Evolutionary conservation across 2,797 vertebrate species (phyloP), one percentile per base, ranked within the genome.

Genomic region (Tangara arthus): DNA sequence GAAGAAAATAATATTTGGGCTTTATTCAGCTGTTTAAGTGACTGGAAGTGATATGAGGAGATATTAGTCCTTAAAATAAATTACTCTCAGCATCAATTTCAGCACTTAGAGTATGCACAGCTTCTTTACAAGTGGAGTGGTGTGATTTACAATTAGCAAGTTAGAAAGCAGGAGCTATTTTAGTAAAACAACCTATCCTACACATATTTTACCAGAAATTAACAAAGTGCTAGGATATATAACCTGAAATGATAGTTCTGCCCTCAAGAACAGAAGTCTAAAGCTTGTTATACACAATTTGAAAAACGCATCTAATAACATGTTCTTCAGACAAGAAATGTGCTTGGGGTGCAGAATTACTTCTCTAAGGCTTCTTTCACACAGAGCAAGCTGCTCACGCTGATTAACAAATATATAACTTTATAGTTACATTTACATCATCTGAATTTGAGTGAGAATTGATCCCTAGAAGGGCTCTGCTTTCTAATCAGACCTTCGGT

Each of bases 1-100:
- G 42, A 88, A 81, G 42, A 56, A 91, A 94, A 83, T 9, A 71
- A 37, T 30, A 68, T 66, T 72, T 53, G 12, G 26, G 27, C 82
- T 93, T 39, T 30, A 76, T 89, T 94, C 82, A 86, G 34, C n/a
- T 80, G 55, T n/a, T 91, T 90, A 64, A 87, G 52, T 72, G n/a
- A 89, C 49, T 87, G 60, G 37, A 90, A 95, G 35, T 23, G 16
- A 65, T 44, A 69, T 9, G 9, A 34, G 61, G 16, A 82, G 61
- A 52, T 46, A 87, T 34, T 64, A 75, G 65, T 64, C 56, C 66
- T 91, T 80, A 22, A 57, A 89, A 94, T 34, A 77, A 92, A 87
- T 90, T 68, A 77, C 24, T 85, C 26, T 55, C 35, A 28, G n/a
- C 37, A 87, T 78, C 19, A 3, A 61, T 94, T 90, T 46, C 32